phyloP scores from a whole-genome alignment of 2,113 vertebrate genomes.

The Hyperoodon ampullatus region DNA sequence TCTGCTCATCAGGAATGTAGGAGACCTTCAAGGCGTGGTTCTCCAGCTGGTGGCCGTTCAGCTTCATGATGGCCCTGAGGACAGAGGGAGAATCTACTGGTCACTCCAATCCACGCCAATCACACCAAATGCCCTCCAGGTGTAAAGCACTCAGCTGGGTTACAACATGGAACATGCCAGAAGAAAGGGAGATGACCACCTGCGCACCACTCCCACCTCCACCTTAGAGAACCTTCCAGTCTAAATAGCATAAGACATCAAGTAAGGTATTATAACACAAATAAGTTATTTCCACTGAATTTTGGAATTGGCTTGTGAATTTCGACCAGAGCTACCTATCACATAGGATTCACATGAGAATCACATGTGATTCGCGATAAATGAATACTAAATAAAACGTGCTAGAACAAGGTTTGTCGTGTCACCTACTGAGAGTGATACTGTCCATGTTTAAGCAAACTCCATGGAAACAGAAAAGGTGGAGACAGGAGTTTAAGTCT shows the following conservation, averaged over 20 bases:
- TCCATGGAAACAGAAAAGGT: background rate
- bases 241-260: background rate
- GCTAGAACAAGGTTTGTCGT: background rate
- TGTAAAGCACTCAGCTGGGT: background rate
- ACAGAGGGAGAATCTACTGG: background rate
- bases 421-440: background rate
- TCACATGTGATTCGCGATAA: no score
- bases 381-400: background rate
- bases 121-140: background rate
- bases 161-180: background rate
- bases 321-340: background rate
- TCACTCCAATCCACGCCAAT: background rate
- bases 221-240: background rate
- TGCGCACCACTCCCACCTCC: background rate
- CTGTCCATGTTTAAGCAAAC: background rate
- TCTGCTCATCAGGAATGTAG: constrained; percentile 94
- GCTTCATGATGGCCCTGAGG: constrained; percentile 94
- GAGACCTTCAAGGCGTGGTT: constrained; percentile 93
- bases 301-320: background rate
- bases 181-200: background rate
- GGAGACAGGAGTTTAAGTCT: background rate
- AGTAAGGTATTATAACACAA: background rate
- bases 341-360: background rate
- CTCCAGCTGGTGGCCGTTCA: constrained; percentile 96
- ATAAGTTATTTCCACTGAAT: background rate